Base-by-base conservation (phyloP, 2,888 invertebrate genomes). In the Lapara coniferarum region DNA sequence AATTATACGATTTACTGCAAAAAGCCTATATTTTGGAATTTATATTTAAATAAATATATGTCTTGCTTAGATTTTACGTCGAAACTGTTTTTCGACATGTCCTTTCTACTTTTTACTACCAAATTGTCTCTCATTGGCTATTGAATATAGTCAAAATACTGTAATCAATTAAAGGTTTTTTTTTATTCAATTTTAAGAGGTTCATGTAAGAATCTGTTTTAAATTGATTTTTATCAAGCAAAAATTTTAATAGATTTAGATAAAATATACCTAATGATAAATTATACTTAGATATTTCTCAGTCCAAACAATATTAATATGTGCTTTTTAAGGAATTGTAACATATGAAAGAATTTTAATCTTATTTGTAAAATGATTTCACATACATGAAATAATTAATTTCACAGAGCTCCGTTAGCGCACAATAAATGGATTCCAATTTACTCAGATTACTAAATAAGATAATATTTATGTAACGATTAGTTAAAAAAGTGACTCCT, bases 191-290 rank as follows among this genome's bases (percentile, higher is more conserved):
- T 8, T 37, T 37, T 37, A 7, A 37, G 37, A 8, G 3, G 8
- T 37, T 37, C 37, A 8, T 37, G 8, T 37, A 7, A 37, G 12
- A 51, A 51, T 30, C 4, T 13, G 10, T 52, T 13, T 7, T 49
- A 2, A 49, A 63, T 63, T 49, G 25, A 63, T 63, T 63, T 63
- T 63, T 63, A 63, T 63, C 63, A 63, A 59, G 37, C 37, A 37
- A 16, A 59, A 49, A 63, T 12, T 13, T 74, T 72, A 72, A 74
- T 76, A 74, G 71, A 69, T 74, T 71, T 72, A 70, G 63, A 63
- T 25, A 49, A 63, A 25, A 19, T 49, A 49, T 63, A 63, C 49
- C 10, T 55, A 55, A 55, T 55, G 4, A 55, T 55, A 55, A 37
- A 55, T 63, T 49, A 63, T 19, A 49, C 12, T 19, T 19, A 63